A percentile compares a stretch with the other conserved stretches of the same genome.
These are phyloP conservation scores for Sardinella longiceps DNA, from an alignment of 2,797 vertebrate species.

Conservation along the genomic window DNA sequence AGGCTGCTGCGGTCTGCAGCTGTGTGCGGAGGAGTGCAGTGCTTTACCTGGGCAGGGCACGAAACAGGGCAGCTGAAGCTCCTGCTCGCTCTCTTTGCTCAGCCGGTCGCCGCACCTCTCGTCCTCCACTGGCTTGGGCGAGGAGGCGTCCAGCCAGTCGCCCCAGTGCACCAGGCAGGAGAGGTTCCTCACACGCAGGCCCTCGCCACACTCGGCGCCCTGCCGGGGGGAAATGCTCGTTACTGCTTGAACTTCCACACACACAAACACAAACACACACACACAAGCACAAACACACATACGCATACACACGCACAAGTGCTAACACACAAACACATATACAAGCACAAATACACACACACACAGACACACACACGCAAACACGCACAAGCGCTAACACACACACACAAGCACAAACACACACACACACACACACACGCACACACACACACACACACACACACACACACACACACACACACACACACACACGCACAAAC, in stretches of 20 bases:
- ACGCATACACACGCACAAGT: neutral
- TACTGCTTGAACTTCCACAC: neutral
- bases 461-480: neutral
- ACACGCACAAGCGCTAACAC: neutral
- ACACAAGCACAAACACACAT: too few species aligned
- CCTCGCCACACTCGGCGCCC: slow-evolving; percentile 93
- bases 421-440: neutral
- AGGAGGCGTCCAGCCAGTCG: slow-evolving; percentile 61
- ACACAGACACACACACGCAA: neutral
- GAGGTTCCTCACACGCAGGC: slow-evolving; percentile 81
- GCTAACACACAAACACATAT: neutral
- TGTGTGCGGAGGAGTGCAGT: neutral
- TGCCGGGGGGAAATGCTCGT: slow-evolving; percentile 45
- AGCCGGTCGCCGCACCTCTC: slow-evolving; percentile 79
- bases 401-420: neutral
- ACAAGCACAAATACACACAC: too few species aligned
- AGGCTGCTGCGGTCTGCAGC: neutral
- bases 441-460: neutral
- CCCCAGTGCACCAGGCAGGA: slow-evolving; percentile 84
- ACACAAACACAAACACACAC: neutral
- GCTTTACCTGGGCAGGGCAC: slow-evolving; percentile 80
- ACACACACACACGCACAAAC: too few species aligned
- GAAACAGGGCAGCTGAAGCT: slow-evolving; percentile 83
- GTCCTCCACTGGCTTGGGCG: slow-evolving; percentile 66
- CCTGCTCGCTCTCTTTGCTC: slow-evolving; percentile 67